A percentile compares a stretch with the other conserved stretches of the same genome.
Conservation (phyloP, 2,888 invertebrate species). For the Scotopteryx bipunctaria region DNA sequence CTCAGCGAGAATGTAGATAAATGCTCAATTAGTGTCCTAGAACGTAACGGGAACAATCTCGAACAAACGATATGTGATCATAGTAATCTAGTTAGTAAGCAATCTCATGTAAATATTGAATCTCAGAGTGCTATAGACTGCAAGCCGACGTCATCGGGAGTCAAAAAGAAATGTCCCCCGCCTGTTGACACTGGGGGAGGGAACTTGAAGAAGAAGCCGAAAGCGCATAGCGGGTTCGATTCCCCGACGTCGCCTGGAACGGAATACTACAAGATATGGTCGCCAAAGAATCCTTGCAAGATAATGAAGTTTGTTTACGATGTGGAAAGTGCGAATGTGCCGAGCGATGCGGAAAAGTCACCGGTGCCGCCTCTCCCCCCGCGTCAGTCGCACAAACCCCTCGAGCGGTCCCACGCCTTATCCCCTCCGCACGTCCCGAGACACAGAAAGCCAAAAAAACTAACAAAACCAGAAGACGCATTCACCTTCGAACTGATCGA, state of each 20-base stretch:
- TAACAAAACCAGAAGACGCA: slow-evolving; percentile 87
- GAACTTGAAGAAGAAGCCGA: slow-evolving; percentile 85
- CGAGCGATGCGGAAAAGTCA: slow-evolving; percentile 84
- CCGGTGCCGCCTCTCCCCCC: slow-evolving; percentile 89
- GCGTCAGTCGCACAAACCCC: slow-evolving; percentile 87
- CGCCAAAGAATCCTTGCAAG: slow-evolving; percentile 84
- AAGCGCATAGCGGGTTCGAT: slow-evolving; percentile 77
- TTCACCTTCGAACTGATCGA: slow-evolving; percentile 94
- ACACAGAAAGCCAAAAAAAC: slow-evolving; percentile 86
- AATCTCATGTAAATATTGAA: slow-evolving; percentile 79
- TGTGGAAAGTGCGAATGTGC: slow-evolving; percentile 74
- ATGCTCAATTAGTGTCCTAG: slow-evolving; percentile 83
- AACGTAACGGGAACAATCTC: slow-evolving; percentile 74
- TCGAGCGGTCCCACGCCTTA: slow-evolving; percentile 88
- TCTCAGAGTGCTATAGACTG: slow-evolving; percentile 67
- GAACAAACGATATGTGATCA: slow-evolving; percentile 76
- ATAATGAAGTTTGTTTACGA: slow-evolving; percentile 82
- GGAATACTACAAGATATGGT: slow-evolving; percentile 88
- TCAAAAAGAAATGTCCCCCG: slow-evolving; percentile 83
- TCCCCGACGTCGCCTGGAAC: slow-evolving; percentile 83
- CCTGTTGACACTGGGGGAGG: slow-evolving; percentile 81
- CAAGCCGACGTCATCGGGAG: slow-evolving; percentile 72
- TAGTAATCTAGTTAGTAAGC: slow-evolving; percentile 76
- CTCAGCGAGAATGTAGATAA: slow-evolving; percentile 79
- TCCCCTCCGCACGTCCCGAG: slow-evolving; percentile 88